phyloP scores from a whole-genome alignment of 2,888 invertebrate genomes.

The Lamellibrachia satsuma region DNA sequence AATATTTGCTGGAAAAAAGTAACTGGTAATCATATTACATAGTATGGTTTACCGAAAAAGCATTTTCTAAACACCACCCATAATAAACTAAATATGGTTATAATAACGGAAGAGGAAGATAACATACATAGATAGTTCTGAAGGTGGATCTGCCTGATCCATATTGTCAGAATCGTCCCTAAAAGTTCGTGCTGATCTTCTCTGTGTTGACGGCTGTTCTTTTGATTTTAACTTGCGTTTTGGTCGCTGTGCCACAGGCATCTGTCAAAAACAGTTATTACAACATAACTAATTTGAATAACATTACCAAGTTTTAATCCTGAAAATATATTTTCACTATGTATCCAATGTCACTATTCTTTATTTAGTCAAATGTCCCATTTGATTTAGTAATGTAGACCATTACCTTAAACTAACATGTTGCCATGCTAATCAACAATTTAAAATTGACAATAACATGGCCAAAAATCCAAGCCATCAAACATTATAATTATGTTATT shows the following conservation, averaged over 20 bases:
- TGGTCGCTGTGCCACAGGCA: neutral
- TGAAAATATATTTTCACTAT: neutral
- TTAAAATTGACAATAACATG: no score
- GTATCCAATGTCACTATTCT: neutral
- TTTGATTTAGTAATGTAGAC: no score
- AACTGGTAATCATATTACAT: no score
- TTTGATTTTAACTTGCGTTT: conserved; percentile 1
- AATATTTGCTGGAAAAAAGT: no score
- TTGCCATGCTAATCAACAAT: no score
- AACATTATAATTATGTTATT: no score
- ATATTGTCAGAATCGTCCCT: neutral
- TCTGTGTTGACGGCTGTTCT: neutral
- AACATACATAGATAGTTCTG: neutral
- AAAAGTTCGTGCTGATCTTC: neutral
- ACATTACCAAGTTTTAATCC: neutral
- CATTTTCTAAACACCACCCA: neutral
- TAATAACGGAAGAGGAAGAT: neutral
- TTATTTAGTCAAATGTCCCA: no score
- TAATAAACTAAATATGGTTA: neutral
- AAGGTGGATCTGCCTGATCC: neutral
- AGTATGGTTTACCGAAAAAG: neutral
- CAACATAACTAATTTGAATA: no score
- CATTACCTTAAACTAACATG: no score
- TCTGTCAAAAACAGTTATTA: neutral
- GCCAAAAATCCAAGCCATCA: no score